Evolutionary conservation across 2,888 invertebrate species (phyloP), one percentile per base, ranked within the genome.

Genomic region (Oscheius onirici): DNA sequence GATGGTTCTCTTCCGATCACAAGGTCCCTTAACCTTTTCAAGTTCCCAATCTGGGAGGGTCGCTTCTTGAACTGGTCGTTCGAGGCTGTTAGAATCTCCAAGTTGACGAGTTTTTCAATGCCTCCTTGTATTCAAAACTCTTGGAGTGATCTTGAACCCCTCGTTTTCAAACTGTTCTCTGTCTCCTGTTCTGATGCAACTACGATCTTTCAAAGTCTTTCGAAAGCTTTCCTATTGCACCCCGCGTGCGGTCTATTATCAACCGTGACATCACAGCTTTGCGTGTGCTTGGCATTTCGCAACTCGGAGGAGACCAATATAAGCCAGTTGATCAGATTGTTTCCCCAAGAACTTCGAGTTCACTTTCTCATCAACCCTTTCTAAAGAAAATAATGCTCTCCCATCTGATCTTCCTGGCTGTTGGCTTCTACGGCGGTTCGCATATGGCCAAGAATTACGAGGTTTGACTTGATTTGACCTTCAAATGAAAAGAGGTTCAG

Each of bases 1-100:
- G 91, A 88, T 95, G 94, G 89, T 99, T 99, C 89, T 99, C 99
- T 90, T 99, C 99, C 84, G 99, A 91, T 90, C 99, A n/a, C 99
- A 72, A 99, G 90, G 49, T 97, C 94, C 76, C 96, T 91, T 55
- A 99, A 90, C 89, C 97, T 97, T 73, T 93, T 92, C 84, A 99
- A 90, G 89, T 93, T 95, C 6, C 97, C 97, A 90, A 99, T 94
- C 84, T 93, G 95, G 40, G 93, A 91, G 68, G 99, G 97, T 84
- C 99, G 91, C 87, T 94, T 92, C 90, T 91, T 93, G 84, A 99
- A 91, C 80, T 94, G 91, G 90, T 99, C 99, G 89, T 99, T 99
- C 66, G 95, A 96, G 69, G 99, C 91, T 85, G 96, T 95, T 65
- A 99, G 91, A 65, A 82, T 77, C 66, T 82, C 80, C 41, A 78